A percentile compares a stretch with the other conserved stretches of the same genome.
phyloP scores from a whole-genome alignment of 2,888 invertebrate genomes.

The Notodonta ziczac region DNA sequence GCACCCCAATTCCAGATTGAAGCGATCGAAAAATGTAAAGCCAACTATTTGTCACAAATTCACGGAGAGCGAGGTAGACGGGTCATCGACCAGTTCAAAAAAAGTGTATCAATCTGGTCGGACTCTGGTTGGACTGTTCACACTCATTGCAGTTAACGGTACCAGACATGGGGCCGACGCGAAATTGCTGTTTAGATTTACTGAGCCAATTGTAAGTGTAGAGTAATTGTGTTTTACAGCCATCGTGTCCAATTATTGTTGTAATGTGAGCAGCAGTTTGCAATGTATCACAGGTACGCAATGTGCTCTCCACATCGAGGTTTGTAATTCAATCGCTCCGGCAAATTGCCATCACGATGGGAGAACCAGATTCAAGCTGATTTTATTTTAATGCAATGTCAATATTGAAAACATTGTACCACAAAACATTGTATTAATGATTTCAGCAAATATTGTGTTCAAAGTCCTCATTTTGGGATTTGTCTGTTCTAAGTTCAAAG shows the following conservation, averaged over 20 bases:
- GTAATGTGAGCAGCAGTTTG: slow-evolving; percentile 28
- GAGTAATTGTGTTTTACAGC: slow-evolving; percentile 38
- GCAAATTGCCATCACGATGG: slow-evolving; percentile 22
- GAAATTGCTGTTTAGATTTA: slow-evolving; percentile 55
- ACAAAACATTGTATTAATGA: not conserved
- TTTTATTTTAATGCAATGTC: slow-evolving; percentile 6
- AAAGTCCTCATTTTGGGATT: not conserved
- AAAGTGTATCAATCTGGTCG: slow-evolving; percentile 49
- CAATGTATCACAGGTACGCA: slow-evolving; percentile 34
- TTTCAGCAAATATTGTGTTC: not conserved
- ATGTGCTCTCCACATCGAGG: slow-evolving; percentile 12
- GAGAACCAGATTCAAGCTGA: slow-evolving; percentile 9
- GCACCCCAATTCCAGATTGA: slow-evolving; percentile 19
- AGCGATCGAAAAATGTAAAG: slow-evolving; percentile 28
- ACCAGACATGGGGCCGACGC: slow-evolving; percentile 46
- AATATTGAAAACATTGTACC: not conserved
- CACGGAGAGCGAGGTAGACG: slow-evolving; percentile 30
- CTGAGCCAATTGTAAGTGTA: slow-evolving; percentile 45
- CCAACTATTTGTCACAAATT: slow-evolving; percentile 23
- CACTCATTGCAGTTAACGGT: slow-evolving; percentile 63
- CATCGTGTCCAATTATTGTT: slow-evolving; percentile 37
- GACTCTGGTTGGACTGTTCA: slow-evolving; percentile 31
- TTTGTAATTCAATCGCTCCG: slow-evolving; percentile 22
- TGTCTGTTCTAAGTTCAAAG: too few species aligned
- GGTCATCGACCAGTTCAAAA: slow-evolving; percentile 62